phyloP scores from a whole-genome alignment of 2,113 vertebrate species.

The Diglossa brunneiventris region DNA sequence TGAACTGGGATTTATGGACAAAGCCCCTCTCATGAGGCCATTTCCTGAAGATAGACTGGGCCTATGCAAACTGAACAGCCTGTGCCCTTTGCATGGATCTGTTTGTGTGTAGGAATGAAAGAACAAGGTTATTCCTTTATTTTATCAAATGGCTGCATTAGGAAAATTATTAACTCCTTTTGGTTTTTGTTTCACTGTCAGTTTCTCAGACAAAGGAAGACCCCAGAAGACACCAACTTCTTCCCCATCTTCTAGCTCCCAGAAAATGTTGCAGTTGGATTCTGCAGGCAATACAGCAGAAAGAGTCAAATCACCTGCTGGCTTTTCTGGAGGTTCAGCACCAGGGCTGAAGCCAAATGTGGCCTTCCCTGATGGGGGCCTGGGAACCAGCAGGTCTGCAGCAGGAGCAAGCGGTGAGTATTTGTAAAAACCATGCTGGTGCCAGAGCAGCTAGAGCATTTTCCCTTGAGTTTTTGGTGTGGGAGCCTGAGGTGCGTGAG shows the following conservation, averaged over 20 bases:
- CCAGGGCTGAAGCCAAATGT: conserved; percentile 29
- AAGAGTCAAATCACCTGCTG: conserved; percentile 58
- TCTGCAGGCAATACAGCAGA: conserved; percentile 49
- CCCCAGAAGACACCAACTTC: conserved; percentile 70
- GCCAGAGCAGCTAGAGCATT: rapidly evolving
- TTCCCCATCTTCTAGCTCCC: conserved; percentile 69
- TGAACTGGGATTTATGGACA: not conserved
- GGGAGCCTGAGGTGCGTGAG: rapidly evolving
- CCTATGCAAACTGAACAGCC: not conserved
- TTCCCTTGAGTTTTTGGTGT: rapidly evolving
- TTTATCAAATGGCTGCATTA: not conserved
- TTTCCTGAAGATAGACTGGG: not conserved
- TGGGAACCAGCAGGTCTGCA: conserved; percentile 2
- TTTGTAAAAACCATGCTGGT: not conserved
- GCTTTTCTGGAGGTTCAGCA: conserved; percentile 19
- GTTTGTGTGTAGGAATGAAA: not conserved
- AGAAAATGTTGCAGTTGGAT: conserved; percentile 67
- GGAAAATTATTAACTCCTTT: not conserved
- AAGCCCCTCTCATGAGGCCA: not conserved
- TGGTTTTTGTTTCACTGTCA: conserved; percentile 16
- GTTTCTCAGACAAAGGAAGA: conserved; percentile 75
- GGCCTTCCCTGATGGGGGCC: conserved; percentile 34
- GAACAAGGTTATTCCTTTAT: not conserved
- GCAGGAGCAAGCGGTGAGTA: conserved; percentile 58
- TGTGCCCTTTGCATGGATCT: not conserved